Evolutionary conservation across 2,113 vertebrate species (phyloP).

Genomic region (Sapajus apella): DNA sequence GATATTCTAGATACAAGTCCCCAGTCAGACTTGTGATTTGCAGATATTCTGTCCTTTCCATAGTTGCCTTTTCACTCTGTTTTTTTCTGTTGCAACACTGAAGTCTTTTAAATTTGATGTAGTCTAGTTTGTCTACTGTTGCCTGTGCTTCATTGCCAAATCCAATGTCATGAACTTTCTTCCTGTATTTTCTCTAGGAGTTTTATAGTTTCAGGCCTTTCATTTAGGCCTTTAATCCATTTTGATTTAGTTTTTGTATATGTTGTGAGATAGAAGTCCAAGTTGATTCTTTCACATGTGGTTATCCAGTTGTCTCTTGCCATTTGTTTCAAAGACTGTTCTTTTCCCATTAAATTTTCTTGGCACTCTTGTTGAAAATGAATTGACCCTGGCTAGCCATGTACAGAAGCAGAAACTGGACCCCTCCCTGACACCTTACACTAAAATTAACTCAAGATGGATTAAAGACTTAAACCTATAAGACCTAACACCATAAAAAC

Average conservation of each 20-base stretch:
- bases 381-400: neutral
- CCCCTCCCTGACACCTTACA: too few species aligned
- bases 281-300: neutral
- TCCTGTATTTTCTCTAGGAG: neutral
- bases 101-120: slow-evolving; percentile 5
- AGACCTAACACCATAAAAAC: too few species aligned
- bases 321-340: neutral
- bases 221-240: neutral
- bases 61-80: neutral
- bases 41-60: neutral
- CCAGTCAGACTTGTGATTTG: neutral
- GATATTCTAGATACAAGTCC: neutral
- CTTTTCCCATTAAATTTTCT: neutral
- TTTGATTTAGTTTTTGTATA: neutral
- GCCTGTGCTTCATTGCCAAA: neutral
- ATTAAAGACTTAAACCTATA: too few species aligned
- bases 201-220: neutral
- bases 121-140: neutral
- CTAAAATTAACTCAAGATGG: too few species aligned
- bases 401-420: too few species aligned
- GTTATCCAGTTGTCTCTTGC: neutral
- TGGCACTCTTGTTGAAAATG: neutral
- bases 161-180: neutral
- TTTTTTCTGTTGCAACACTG: neutral
- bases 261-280: neutral